phyloP scores from a whole-genome alignment of 2,797 vertebrate species.

The Melanotaenia pygmaea region DNA sequence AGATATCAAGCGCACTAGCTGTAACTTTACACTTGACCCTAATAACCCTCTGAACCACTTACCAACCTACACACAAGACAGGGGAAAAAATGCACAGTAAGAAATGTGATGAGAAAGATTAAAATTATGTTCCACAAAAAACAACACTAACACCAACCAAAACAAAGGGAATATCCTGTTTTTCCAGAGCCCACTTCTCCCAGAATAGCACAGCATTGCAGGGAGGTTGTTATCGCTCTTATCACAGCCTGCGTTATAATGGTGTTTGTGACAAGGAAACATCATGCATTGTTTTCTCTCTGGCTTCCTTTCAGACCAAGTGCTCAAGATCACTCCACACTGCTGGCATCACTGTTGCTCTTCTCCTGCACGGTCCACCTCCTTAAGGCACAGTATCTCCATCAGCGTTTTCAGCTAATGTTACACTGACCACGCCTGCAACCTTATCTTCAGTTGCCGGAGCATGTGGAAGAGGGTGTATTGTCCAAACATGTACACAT shows the following conservation, averaged over 20 bases:
- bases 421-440: slow-evolving; percentile 30
- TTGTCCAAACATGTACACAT: slow-evolving; percentile 44
- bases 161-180: slow-evolving; percentile 80
- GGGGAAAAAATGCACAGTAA: not conserved
- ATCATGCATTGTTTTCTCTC: slow-evolving; percentile 68
- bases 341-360: slow-evolving; percentile 28
- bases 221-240: slow-evolving; percentile 67
- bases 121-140: slow-evolving; percentile 17
- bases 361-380: slow-evolving; percentile 19
- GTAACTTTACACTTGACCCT: slow-evolving; percentile 50
- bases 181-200: slow-evolving; percentile 72
- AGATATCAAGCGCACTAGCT: slow-evolving; percentile 45
- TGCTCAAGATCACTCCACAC: slow-evolving; percentile 7
- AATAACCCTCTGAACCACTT: slow-evolving; percentile 43
- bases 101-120: slow-evolving; percentile 19
- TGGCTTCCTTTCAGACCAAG: slow-evolving; percentile 63
- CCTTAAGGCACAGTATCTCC: slow-evolving; percentile 53
- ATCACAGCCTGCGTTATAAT: slow-evolving; percentile 60
- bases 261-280: slow-evolving; percentile 69
- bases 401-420: slow-evolving; percentile 43
- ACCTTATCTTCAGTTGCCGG: slow-evolving; percentile 36
- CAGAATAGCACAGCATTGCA: slow-evolving; percentile 73
- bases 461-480: slow-evolving; percentile 34
- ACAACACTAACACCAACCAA: slow-evolving; percentile 50
- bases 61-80: slow-evolving; percentile 30